Conservation (phyloP, 92 coral and sea anemone genomes). For the Porites lobata region DNA sequence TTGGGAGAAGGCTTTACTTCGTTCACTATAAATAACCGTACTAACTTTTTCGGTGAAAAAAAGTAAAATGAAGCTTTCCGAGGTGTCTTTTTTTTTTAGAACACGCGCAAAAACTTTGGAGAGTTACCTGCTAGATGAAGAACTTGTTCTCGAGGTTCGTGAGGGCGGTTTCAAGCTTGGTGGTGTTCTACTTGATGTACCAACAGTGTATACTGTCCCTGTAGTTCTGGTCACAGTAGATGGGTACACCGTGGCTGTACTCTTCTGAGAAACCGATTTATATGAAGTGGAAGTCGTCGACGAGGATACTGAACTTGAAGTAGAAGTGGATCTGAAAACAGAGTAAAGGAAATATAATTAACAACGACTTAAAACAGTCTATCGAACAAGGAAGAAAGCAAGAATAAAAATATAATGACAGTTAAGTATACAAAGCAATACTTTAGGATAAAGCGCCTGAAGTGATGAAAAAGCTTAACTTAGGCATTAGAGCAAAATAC, state of each 20-base stretch:
- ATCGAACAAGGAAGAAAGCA: background rate
- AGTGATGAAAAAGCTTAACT: too few species aligned
- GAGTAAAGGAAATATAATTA: background rate
- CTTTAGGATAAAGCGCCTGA: too few species aligned
- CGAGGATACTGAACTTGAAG: background rate
- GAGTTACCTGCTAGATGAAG: background rate
- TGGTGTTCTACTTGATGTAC: slow-evolving; percentile 11
- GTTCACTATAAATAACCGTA: too few species aligned
- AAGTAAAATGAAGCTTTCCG: too few species aligned
- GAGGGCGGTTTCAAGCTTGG: slow-evolving; percentile 9
- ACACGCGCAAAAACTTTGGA: background rate
- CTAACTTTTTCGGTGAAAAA: too few species aligned
- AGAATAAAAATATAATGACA: too few species aligned
- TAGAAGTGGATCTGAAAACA: too few species aligned
- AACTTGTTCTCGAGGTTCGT: slow-evolving; percentile 18
- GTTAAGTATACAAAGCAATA: too few species aligned
- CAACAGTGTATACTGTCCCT: slow-evolving; percentile 1
- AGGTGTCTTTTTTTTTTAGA: background rate
- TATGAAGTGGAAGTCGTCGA: slow-evolving; percentile 4
- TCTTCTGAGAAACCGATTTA: slow-evolving; percentile 1
- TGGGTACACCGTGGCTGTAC: background rate
- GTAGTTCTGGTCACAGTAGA: slow-evolving; percentile 11
- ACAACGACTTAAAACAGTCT: background rate
- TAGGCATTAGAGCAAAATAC: too few species aligned
- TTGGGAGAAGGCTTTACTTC: too few species aligned